These are phyloP conservation scores for Neotoxoptera formosana DNA, from an alignment of 1,140 invertebrate species.

Conservation along the genomic window DNA sequence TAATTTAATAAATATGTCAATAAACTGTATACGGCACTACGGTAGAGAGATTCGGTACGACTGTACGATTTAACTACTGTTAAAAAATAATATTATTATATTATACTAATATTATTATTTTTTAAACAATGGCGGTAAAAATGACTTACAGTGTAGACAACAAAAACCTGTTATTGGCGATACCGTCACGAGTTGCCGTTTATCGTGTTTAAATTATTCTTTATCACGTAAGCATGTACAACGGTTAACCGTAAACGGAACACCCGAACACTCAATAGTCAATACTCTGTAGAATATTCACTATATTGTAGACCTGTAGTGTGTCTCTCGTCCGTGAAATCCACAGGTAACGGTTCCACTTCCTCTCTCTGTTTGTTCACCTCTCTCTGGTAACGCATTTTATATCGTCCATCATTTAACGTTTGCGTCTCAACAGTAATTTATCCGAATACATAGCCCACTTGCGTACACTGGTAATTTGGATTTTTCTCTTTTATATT, in stretches of 20 bases:
- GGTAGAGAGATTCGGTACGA: no score
- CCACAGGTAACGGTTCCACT: background rate
- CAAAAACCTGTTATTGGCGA: background rate
- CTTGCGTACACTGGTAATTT: background rate
- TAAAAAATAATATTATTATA: no score
- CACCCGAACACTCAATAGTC: background rate
- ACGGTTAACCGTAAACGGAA: slow-evolving; percentile 37
- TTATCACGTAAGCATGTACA: slow-evolving; percentile 53
- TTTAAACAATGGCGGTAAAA: background rate
- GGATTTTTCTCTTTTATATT: background rate
- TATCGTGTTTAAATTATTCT: slow-evolving; percentile 40
- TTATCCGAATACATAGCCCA: background rate
- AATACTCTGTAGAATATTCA: background rate
- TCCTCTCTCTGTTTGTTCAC: background rate
- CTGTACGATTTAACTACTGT: no score
- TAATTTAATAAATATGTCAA: no score
- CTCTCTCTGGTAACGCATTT: background rate
- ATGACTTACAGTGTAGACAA: background rate
- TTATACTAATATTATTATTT: background rate
- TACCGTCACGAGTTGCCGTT: background rate
- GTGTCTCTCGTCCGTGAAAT: background rate
- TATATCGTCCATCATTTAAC: background rate
- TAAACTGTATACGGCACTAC: no score
- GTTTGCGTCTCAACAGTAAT: background rate
- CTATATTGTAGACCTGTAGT: background rate